Percentiles rank a stretch among this genome's conserved stretches.
These are phyloP conservation scores for Choloepus didactylus DNA, from an alignment of 2,797 vertebrate species.

Conservation along the genomic window DNA sequence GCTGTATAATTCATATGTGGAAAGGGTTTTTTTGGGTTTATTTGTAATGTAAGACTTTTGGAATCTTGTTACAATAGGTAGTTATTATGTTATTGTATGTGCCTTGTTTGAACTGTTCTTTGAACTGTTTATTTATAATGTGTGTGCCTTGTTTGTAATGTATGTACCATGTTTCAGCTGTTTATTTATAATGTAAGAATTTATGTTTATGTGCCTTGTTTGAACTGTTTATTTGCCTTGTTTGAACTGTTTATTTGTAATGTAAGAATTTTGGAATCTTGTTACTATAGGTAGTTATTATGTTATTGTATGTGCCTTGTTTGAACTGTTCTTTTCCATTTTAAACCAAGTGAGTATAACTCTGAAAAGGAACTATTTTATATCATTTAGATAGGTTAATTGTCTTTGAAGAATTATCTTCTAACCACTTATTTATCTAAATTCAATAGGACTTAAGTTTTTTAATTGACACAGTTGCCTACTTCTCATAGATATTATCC, in stretches of 20 bases:
- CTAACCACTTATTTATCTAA: neutral
- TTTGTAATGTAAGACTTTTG: constrained; percentile 7
- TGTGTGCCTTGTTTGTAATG: too few species aligned
- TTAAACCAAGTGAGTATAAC: neutral
- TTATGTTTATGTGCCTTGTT: too few species aligned
- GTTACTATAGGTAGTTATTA: neutral
- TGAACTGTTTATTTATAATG: too few species aligned
- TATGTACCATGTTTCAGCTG: too few species aligned
- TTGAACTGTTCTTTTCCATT: constrained; percentile 4
- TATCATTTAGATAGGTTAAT: constrained; percentile 1
- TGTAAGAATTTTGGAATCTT: neutral
- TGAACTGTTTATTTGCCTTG: too few species aligned
- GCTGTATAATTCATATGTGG: neutral
- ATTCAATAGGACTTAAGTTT: constrained; percentile 13
- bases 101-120: neutral
- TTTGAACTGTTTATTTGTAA: neutral
- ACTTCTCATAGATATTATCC: neutral
- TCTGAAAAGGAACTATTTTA: constrained; percentile 29
- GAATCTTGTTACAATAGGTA: neutral
- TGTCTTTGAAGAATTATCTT: neutral
- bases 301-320: neutral
- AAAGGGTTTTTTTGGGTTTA: constrained; percentile 48
- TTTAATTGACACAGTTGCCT: constrained; percentile 8
- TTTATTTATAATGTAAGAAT: too few species aligned
- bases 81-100: neutral